Conservation (phyloP, 2,888 invertebrate genomes). For the Chymomyza procnemis region DNA sequence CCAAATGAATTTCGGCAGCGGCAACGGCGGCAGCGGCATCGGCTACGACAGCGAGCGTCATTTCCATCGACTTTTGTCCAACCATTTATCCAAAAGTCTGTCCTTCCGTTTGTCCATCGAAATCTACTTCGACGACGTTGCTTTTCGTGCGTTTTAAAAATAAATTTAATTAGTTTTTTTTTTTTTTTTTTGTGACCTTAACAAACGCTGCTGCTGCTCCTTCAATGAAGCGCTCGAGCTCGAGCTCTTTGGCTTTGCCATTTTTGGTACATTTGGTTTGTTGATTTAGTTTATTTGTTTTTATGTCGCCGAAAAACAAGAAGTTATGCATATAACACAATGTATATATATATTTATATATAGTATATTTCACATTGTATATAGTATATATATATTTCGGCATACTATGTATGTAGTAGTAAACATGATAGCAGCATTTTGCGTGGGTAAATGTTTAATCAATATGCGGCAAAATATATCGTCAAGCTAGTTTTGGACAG, state of each 20-base stretch:
- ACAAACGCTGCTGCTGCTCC: too few relatives aligned
- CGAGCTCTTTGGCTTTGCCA: not conserved
- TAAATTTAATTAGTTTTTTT: slow-evolving; percentile 58
- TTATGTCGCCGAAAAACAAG: not conserved
- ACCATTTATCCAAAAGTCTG: not conserved
- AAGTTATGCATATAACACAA: not conserved
- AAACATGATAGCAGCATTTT: slow-evolving; percentile 35
- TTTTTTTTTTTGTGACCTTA: not conserved
- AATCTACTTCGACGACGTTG: not conserved
- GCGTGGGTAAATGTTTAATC: slow-evolving; percentile 67
- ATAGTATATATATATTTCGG: slow-evolving; percentile 8
- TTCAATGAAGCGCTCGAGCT: not conserved
- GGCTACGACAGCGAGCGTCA: not conserved
- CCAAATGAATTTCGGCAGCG: slow-evolving; percentile 41
- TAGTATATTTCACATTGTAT: not conserved
- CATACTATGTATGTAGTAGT: not conserved
- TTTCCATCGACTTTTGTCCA: not conserved
- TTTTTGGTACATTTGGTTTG: slow-evolving; percentile 5
- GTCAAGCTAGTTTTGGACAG: not conserved
- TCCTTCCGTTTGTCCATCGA: not conserved
- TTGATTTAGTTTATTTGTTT: slow-evolving; percentile 13
- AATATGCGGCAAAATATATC: slow-evolving; percentile 59
- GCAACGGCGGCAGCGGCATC: slow-evolving; percentile 31
- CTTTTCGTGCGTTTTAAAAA: slow-evolving; percentile 40
- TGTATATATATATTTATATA: too few relatives aligned